Conservation (phyloP, 2,113 vertebrate species). For the Nicator chloris region DNA sequence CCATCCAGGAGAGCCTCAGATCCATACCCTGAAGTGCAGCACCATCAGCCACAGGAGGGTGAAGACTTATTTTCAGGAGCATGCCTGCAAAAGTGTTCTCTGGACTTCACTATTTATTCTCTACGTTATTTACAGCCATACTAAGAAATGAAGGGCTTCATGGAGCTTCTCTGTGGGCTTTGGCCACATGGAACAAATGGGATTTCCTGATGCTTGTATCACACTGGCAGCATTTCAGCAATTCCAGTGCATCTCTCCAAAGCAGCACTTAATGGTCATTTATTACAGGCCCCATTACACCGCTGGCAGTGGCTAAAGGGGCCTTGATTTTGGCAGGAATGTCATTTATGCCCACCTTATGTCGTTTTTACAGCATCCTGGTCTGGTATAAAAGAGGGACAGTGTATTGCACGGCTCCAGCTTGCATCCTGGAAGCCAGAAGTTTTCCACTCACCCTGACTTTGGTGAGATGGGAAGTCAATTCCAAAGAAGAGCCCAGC, state of each 20-base stretch:
- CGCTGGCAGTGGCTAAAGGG: not conserved
- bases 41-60: not conserved
- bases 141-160: not conserved
- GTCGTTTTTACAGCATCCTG: not conserved
- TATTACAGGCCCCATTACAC: not conserved
- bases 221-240: slow-evolving; percentile 2
- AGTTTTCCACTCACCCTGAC: not conserved
- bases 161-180: slow-evolving; percentile 21
- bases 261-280: not conserved
- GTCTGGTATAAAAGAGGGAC: not conserved
- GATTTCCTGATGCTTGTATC: slow-evolving; percentile 30
- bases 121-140: not conserved
- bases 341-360: not conserved
- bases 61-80: not conserved
- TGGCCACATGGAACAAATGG: slow-evolving; percentile 30
- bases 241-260: not conserved
- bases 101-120: not conserved
- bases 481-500: not conserved
- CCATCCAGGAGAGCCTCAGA: not conserved
- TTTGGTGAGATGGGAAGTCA: not conserved
- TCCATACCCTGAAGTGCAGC: not conserved
- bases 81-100: not conserved
- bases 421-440: not conserved
- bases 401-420: not conserved
- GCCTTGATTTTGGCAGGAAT: not conserved